phyloP scores from a whole-genome alignment of 2,888 invertebrate species.

The Drosophila birchii region DNA sequence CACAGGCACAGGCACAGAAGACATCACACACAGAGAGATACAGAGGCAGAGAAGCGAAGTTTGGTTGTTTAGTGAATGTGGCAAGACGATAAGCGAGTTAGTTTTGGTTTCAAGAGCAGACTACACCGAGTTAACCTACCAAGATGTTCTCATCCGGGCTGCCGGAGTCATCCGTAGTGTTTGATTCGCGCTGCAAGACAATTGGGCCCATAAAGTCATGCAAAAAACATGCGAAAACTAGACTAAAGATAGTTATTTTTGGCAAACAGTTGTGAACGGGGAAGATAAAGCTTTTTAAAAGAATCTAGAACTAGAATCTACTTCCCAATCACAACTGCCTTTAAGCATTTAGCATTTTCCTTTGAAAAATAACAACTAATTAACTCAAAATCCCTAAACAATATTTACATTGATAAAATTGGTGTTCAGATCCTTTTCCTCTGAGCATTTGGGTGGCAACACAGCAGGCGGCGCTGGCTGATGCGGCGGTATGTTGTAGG shows the following conservation, averaged over 20 bases:
- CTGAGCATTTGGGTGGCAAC: conserved; percentile 66
- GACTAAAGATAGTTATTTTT: not conserved
- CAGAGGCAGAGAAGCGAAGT: conserved; percentile 13
- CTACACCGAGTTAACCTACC: conserved; percentile 86
- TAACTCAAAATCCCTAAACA: not conserved
- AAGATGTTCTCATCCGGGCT: conserved; percentile 90
- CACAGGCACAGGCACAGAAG: conserved; percentile 12
- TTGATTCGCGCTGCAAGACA: conserved; percentile 87
- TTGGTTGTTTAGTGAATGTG: conserved; percentile 38
- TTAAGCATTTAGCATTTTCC: not conserved
- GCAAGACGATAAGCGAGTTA: conserved; percentile 63
- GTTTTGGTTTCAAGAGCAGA: conserved; percentile 37
- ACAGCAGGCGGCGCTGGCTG: conserved; percentile 66
- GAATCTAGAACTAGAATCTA: not conserved
- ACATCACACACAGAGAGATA: conserved; percentile 54
- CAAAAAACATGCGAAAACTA: conserved; percentile 59
- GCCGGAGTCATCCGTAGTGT: conserved; percentile 88
- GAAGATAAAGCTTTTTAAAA: not conserved
- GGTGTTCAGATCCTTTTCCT: conserved; percentile 88
- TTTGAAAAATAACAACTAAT: not conserved
- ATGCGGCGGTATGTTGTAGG: conserved; percentile 86
- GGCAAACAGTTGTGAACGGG: conserved; percentile 7
- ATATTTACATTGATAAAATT: conserved; percentile 85
- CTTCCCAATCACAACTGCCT: conserved; percentile 6
- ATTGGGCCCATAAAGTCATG: conserved; percentile 50